A percentile compares a stretch with the other conserved stretches of the same genome.
Conservation (phyloP, 2,797 vertebrate species). For the Leptoclinus maculatus region DNA sequence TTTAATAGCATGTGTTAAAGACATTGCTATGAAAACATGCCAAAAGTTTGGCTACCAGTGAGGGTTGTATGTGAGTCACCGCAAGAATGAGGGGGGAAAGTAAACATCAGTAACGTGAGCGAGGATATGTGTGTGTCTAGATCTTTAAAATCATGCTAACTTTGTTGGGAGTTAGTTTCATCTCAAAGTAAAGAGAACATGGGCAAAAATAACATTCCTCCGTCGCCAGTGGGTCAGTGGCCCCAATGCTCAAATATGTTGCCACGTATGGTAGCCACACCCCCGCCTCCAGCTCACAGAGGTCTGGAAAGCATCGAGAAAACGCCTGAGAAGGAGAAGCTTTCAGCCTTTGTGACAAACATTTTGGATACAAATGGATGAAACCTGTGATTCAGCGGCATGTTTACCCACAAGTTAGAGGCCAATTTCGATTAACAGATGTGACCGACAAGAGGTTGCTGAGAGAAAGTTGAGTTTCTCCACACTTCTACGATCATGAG, state of each 20-base stretch:
- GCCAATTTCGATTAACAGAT: not conserved
- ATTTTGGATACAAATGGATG: not conserved
- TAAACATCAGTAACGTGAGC: conserved; percentile 37
- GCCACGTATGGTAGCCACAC: conserved; percentile 28
- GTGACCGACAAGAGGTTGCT: not conserved
- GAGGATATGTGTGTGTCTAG: conserved; percentile 29
- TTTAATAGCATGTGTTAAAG: conserved; percentile 74
- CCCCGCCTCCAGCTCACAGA: not conserved
- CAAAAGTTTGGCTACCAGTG: conserved; percentile 56
- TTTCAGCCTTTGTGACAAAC: not conserved
- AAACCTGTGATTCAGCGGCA: not conserved
- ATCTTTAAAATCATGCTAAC: conserved; percentile 36
- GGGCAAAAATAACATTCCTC: conserved; percentile 17
- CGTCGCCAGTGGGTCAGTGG: conserved; percentile 1
- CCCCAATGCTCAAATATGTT: conserved; percentile 18
- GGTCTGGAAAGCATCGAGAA: conserved; percentile 15
- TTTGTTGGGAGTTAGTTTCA: conserved; percentile 20
- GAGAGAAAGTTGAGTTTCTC: not conserved
- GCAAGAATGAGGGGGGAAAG: conserved; percentile 36
- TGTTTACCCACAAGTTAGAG: not conserved
- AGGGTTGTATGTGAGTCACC: conserved; percentile 42
- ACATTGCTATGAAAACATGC: conserved; percentile 73
- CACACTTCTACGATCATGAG: not conserved
- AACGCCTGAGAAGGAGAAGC: not conserved
- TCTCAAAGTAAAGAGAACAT: conserved; percentile 32